These are phyloP conservation scores for Taurulus bubalis DNA, from an alignment of 2,113 vertebrate genomes.

Conservation along the genomic window DNA sequence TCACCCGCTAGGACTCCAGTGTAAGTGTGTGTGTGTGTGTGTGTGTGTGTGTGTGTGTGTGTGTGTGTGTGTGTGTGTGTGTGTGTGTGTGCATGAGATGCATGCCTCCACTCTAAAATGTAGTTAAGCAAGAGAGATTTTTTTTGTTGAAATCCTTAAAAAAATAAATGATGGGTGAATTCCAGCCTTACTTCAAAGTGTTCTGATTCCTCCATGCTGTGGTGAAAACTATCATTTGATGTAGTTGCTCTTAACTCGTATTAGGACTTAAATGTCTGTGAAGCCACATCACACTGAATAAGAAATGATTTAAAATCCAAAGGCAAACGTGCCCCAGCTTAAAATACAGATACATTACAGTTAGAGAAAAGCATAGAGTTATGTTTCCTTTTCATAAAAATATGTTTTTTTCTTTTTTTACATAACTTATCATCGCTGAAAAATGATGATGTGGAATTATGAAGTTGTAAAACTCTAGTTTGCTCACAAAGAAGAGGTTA, in stretches of 20 bases:
- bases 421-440: not conserved
- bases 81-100: slow-evolving; percentile 13
- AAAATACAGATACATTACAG: slow-evolving; percentile 18
- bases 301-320: slow-evolving; percentile 19
- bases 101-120: slow-evolving; percentile 27
- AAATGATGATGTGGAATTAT: slow-evolving; percentile 12
- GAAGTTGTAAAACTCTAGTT: not conserved
- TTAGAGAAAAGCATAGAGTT: slow-evolving; percentile 3
- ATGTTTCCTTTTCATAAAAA: slow-evolving; percentile 12
- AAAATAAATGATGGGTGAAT: slow-evolving; percentile 21
- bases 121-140: slow-evolving; percentile 9
- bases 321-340: not conserved
- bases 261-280: slow-evolving; percentile 40
- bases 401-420: not conserved
- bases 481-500: not conserved
- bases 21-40: slow-evolving; percentile 26
- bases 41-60: slow-evolving; percentile 1
- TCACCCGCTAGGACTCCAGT: slow-evolving; percentile 47
- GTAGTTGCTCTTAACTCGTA: slow-evolving; percentile 24
- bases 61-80: slow-evolving; percentile 24
- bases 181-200: slow-evolving; percentile 51
- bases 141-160: slow-evolving; percentile 29
- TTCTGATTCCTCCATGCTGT: slow-evolving; percentile 9
- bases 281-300: slow-evolving; percentile 26
- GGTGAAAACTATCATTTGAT: slow-evolving; percentile 26